A percentile compares a stretch with the other conserved stretches of the same genome.
Conservation (phyloP, 2,888 invertebrate species). For the Callosobruchus maculatus region DNA sequence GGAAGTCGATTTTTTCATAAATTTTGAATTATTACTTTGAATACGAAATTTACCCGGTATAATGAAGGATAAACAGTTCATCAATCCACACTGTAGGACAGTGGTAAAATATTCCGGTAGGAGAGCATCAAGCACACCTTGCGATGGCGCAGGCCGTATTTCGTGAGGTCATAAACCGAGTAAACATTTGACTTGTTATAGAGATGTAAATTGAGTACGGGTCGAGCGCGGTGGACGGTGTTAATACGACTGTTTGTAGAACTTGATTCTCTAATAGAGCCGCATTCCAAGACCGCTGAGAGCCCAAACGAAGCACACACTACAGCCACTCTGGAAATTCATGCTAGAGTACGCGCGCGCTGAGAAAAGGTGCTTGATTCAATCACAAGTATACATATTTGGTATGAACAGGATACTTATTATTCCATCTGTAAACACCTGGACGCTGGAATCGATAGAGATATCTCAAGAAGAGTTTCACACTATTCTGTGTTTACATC, state of each 20-base stretch:
- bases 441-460: too few species aligned
- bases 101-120: background rate
- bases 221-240: conserved; percentile 37
- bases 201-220: conserved; percentile 49
- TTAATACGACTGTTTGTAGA: conserved; percentile 50
- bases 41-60: too few species aligned
- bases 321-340: background rate
- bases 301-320: background rate
- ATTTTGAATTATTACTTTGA: too few species aligned
- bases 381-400: background rate
- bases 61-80: too few species aligned
- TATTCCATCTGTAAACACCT: too few species aligned
- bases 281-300: conserved; percentile 38
- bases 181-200: conserved; percentile 44
- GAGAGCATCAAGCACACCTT: background rate
- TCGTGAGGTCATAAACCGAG: conserved; percentile 36
- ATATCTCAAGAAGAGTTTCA: too few species aligned
- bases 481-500: too few species aligned
- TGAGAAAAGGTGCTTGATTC: background rate
- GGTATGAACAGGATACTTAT: too few species aligned
- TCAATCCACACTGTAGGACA: background rate
- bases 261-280: conserved; percentile 51
- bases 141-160: background rate
- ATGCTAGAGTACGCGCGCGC: background rate
- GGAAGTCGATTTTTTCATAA: too few species aligned